A percentile compares a stretch with the other conserved stretches of the same genome.
Evolutionary conservation across 2,888 invertebrate species (phyloP).

Genomic region (Drosophila eohydei): DNA sequence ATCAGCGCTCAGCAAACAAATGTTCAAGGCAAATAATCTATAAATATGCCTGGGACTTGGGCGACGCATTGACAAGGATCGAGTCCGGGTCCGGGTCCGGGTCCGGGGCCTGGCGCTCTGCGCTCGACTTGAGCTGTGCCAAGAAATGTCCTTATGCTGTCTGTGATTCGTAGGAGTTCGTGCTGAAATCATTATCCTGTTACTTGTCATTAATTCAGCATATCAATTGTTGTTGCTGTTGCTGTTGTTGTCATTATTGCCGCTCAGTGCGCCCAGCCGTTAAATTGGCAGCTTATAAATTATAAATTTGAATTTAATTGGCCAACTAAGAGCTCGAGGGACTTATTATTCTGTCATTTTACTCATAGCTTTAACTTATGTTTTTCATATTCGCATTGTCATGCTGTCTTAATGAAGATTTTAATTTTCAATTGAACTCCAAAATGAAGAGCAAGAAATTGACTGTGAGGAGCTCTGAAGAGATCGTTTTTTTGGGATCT

Average conservation of each 20-base stretch:
- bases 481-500: too few species aligned
- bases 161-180: constrained; percentile 51
- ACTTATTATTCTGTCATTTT: constrained; percentile 25
- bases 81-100: background rate
- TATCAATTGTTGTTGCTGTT: constrained; percentile 54
- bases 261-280: constrained; percentile 60
- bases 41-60: constrained; percentile 49
- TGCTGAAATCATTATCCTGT: constrained; percentile 78
- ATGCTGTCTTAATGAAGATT: background rate
- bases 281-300: constrained; percentile 79
- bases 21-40: constrained; percentile 64
- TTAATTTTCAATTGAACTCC: background rate
- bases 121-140: constrained; percentile 9
- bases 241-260: constrained; percentile 32
- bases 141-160: constrained; percentile 25
- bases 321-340: constrained; percentile 44
- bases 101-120: background rate
- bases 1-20: constrained; percentile 61
- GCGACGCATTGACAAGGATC: constrained; percentile 21
- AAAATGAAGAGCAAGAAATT: too few species aligned
- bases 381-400: background rate
- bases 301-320: constrained; percentile 75
- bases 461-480: background rate
- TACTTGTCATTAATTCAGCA: constrained; percentile 76
- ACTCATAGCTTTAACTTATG: constrained; percentile 14